Conservation (phyloP, 2,888 invertebrate genomes). For the Acheta domesticus region DNA sequence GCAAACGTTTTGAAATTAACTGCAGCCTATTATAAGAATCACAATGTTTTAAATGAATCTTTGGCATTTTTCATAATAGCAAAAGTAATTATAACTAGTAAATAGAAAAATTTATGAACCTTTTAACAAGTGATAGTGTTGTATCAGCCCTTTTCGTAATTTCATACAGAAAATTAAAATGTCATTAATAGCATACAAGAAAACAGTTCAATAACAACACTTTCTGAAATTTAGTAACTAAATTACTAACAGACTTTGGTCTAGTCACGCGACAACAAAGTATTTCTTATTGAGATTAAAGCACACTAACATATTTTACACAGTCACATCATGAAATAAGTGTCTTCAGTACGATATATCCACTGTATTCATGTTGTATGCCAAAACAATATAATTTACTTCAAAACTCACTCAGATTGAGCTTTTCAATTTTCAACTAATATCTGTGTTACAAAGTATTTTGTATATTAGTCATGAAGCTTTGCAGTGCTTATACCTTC, state of each 20-base stretch:
- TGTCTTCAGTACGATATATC: neutral
- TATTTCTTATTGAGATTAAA: slow-evolving; percentile 9
- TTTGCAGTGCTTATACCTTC: neutral
- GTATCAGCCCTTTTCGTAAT: neutral
- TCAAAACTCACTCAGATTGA: neutral
- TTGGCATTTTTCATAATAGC: no score
- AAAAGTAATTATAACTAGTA: neutral
- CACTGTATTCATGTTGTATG: neutral
- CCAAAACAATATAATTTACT: neutral
- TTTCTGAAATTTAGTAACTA: slow-evolving; percentile 1
- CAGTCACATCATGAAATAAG: slow-evolving; percentile 1
- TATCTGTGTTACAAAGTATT: neutral
- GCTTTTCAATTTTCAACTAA: slow-evolving; percentile 6
- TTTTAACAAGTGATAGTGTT: no score
- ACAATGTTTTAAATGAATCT: neutral
- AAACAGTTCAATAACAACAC: slow-evolving; percentile 2
- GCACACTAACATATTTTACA: slow-evolving; percentile 9
- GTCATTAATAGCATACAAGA: neutral
- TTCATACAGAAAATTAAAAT: neutral
- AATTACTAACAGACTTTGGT: neutral
- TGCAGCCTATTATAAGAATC: neutral
- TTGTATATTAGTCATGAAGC: neutral
- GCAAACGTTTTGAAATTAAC: neutral
- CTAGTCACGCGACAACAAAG: neutral
- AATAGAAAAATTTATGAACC: neutral